Evolutionary conservation across 2,797 vertebrate genomes (phyloP).

Genomic region (Knipowitschia caucasica): DNA sequence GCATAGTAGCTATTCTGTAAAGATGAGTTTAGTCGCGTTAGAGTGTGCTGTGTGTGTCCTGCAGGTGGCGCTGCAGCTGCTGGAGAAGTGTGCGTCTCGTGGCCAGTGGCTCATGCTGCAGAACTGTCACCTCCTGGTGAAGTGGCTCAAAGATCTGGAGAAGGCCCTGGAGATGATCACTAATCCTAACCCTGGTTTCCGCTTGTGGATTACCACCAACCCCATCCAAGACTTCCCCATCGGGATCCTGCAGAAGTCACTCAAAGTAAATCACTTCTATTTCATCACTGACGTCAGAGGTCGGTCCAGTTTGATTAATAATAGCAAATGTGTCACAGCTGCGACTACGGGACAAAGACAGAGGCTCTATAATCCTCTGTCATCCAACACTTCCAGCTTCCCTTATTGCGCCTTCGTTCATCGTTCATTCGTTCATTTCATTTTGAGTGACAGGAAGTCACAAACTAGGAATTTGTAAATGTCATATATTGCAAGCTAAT

Average conservation of each 20-base stretch:
- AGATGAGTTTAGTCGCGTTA: not conserved
- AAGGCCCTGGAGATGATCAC: slow-evolving; percentile 86
- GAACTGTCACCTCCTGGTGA: slow-evolving; percentile 93
- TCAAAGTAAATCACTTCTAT: slow-evolving; percentile 88
- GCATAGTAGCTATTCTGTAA: too few species aligned
- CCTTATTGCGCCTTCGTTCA: too few species aligned
- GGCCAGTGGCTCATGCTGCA: slow-evolving; percentile 97
- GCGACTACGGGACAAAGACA: too few species aligned
- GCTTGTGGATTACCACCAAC: slow-evolving; percentile 95
- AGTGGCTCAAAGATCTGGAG: slow-evolving; percentile 90
- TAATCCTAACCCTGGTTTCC: slow-evolving; percentile 88
- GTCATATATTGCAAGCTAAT: too few species aligned
- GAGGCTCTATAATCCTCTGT: too few species aligned
- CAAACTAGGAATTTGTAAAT: too few species aligned
- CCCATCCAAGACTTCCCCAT: slow-evolving; percentile 89
- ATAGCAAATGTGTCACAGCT: too few species aligned
- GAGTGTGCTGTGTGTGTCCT: slow-evolving; percentile 13
- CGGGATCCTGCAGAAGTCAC: slow-evolving; percentile 90
- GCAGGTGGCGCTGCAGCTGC: slow-evolving; percentile 87
- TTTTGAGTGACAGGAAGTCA: too few species aligned
- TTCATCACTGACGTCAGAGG: too few species aligned
- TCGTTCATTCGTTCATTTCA: too few species aligned
- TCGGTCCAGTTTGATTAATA: too few species aligned
- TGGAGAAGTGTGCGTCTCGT: slow-evolving; percentile 76
- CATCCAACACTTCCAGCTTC: too few species aligned